Conservation (phyloP, 2,797 vertebrate genomes). For the Margarornis squamiger region DNA sequence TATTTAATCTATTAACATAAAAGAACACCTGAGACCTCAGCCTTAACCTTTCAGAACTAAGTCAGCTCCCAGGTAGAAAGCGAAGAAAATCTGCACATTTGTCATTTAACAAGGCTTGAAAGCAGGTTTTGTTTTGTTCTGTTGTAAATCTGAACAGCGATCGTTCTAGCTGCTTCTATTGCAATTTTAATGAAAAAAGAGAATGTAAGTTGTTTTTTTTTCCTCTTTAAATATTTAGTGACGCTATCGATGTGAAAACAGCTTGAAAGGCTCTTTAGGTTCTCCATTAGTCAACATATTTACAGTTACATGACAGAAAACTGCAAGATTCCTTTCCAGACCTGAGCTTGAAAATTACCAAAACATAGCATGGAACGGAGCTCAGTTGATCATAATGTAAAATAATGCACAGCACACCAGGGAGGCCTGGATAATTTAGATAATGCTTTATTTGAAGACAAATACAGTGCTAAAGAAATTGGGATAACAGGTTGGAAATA, state of each 20-base stretch:
- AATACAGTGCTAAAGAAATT: not conserved
- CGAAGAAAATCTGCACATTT: rapidly evolving
- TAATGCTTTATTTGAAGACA: not conserved
- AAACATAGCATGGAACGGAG: not conserved
- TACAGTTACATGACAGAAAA: not conserved
- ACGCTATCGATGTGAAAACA: not conserved
- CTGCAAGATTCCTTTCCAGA: not conserved
- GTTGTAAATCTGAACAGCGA: not conserved
- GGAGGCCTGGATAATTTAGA: not conserved
- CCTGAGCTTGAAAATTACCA: not conserved
- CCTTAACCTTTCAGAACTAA: not conserved
- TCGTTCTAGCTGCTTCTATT: not conserved
- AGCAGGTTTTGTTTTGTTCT: not conserved
- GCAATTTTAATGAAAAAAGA: not conserved
- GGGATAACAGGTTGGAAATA: not conserved
- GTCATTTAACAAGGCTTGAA: not conserved
- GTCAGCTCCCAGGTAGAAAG: not conserved
- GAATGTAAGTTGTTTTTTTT: not conserved
- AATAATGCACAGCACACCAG: not conserved
- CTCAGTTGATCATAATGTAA: not conserved
- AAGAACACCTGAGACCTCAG: not conserved
- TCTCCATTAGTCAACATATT: not conserved
- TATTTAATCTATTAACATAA: not conserved
- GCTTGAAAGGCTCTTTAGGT: not conserved
- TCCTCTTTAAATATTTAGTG: not conserved